Percentiles rank a stretch among this genome's conserved stretches.
Evolutionary conservation across 2,113 vertebrate genomes (phyloP).

Genomic region (Heterochromis multidens): DNA sequence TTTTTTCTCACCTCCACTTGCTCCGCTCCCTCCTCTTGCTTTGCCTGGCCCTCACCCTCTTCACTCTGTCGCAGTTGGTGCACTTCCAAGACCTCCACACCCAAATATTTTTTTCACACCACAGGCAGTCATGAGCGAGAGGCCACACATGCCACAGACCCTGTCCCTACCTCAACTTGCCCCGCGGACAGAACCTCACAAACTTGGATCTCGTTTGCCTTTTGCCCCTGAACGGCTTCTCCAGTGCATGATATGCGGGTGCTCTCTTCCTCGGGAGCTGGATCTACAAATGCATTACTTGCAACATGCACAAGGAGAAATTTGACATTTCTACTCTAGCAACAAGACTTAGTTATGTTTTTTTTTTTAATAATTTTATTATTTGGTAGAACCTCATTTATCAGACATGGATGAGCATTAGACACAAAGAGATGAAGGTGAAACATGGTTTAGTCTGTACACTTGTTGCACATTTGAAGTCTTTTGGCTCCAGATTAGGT

Average conservation of each 20-base stretch:
- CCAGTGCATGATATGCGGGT: slow-evolving; percentile 79
- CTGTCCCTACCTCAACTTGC: slow-evolving; percentile 66
- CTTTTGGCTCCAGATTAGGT: not conserved
- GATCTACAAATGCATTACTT: slow-evolving; percentile 81
- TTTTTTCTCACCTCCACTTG: slow-evolving; percentile 70
- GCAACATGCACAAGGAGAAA: slow-evolving; percentile 78
- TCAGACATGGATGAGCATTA: slow-evolving; percentile 26
- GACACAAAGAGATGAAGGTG: not conserved
- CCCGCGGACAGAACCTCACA: slow-evolving; percentile 62
- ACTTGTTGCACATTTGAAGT: slow-evolving; percentile 6
- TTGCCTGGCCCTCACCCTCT: slow-evolving; percentile 68
- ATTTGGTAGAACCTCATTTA: slow-evolving; percentile 23
- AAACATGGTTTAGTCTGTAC: slow-evolving; percentile 9
- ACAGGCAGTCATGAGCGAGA: slow-evolving; percentile 67
- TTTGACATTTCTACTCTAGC: slow-evolving; percentile 52
- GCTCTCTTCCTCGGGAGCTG: slow-evolving; percentile 72
- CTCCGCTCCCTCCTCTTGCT: slow-evolving; percentile 64
- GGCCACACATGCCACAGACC: slow-evolving; percentile 64
- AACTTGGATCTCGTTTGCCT: slow-evolving; percentile 67
- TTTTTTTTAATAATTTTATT: not conserved
- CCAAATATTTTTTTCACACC: slow-evolving; percentile 74
- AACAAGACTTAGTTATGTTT: slow-evolving; percentile 25
- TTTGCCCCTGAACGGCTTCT: slow-evolving; percentile 72
- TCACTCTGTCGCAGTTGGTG: slow-evolving; percentile 66
- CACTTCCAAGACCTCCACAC: slow-evolving; percentile 63